phyloP scores from a whole-genome alignment of 2,888 invertebrate genomes.

The Clanis bilineata region DNA sequence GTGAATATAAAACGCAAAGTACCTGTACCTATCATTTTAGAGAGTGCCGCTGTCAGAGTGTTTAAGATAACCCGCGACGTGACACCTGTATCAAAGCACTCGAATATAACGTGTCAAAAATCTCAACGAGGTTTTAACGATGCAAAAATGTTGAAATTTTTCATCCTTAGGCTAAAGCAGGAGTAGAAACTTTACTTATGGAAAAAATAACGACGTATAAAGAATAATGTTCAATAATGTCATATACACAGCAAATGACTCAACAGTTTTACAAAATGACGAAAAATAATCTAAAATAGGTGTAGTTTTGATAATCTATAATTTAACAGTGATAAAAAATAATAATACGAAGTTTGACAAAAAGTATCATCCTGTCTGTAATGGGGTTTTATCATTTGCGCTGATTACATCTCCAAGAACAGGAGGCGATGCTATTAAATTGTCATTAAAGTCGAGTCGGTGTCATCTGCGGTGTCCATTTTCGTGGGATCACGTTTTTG shows the following conservation, averaged over 20 bases:
- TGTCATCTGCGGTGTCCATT: constrained; percentile 76
- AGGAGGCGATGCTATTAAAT: constrained; percentile 79
- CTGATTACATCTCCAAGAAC: constrained; percentile 74
- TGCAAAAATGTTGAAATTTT: constrained; percentile 18
- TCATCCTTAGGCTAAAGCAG: too few relatives aligned
- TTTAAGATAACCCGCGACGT: constrained; percentile 58
- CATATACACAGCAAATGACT: too few relatives aligned
- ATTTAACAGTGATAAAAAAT: constrained; percentile 28
- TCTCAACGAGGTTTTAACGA: constrained; percentile 34
- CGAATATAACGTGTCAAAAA: constrained; percentile 44
- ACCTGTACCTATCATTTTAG: constrained; percentile 64
- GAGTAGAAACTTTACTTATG: too few relatives aligned
- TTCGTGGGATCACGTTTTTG: constrained; percentile 74
- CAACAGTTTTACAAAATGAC: too few relatives aligned
- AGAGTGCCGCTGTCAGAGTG: constrained; percentile 55
- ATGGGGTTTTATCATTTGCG: constrained; percentile 70
- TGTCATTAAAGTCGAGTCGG: constrained; percentile 78
- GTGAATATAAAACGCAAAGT: constrained; percentile 72
- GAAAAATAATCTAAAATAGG: neutral
- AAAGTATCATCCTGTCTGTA: constrained; percentile 55
- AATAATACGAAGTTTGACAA: constrained; percentile 38
- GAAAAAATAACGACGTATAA: too few relatives aligned
- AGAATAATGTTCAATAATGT: too few relatives aligned
- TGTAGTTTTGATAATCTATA: constrained; percentile 23
- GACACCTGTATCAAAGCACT: constrained; percentile 55